Conservation (phyloP, 2,797 vertebrate species). For the Poeciliopsis gracilis region DNA sequence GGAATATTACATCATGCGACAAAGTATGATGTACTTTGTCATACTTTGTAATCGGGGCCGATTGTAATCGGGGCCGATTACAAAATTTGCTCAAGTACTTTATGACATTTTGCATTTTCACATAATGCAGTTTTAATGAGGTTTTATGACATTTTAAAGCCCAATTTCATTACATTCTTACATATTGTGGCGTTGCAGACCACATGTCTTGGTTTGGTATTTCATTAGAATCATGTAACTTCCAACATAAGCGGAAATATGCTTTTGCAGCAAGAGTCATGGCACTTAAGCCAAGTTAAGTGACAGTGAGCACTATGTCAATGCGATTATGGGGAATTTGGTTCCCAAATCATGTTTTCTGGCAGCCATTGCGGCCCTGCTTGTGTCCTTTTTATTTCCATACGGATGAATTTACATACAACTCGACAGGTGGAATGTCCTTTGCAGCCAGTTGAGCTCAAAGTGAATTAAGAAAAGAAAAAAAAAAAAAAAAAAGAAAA, state of each 20-base stretch:
- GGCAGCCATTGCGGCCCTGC: background rate
- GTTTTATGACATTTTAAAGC: no score
- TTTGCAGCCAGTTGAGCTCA: conserved; percentile 1
- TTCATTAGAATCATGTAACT: background rate
- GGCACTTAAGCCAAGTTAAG: background rate
- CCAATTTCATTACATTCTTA: no score
- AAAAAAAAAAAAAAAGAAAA: no score
- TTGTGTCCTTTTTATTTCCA: background rate
- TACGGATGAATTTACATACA: background rate
- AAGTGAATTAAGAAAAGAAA: background rate
- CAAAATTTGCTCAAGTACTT: no score
- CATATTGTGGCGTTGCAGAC: no score
- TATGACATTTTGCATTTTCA: no score
- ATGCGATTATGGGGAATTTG: background rate
- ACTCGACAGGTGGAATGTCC: background rate
- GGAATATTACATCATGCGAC: no score
- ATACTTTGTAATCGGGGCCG: no score
- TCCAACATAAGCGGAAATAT: background rate
- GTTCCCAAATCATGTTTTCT: background rate
- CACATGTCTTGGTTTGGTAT: background rate
- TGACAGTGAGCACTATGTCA: background rate
- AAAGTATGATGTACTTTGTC: no score
- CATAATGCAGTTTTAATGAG: no score
- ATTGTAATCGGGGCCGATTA: no score
- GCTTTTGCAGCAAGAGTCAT: background rate